Conservation (phyloP, 2,113 vertebrate species). For the Aegotheles bennettii region DNA sequence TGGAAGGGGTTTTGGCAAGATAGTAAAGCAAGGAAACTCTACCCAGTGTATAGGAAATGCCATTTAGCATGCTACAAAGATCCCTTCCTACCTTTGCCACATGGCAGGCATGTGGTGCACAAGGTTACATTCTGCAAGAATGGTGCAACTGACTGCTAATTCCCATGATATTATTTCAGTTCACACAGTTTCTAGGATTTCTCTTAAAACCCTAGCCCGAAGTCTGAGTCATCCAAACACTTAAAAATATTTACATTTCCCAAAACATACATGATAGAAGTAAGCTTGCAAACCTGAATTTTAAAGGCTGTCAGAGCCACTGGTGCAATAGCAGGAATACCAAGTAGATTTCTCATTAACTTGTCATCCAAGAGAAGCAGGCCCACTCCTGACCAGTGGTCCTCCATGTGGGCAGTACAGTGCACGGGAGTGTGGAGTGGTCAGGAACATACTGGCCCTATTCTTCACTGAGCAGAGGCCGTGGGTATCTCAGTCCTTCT, state of each 20-base stretch:
- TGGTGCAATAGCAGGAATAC: neutral
- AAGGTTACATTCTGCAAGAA: neutral
- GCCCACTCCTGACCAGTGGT: neutral
- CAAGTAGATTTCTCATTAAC: neutral
- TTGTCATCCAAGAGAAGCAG: fast-evolving
- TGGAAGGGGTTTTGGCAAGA: neutral
- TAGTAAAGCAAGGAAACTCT: neutral
- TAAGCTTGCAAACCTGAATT: neutral
- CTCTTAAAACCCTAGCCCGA: neutral
- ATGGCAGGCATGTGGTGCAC: neutral
- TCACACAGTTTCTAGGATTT: neutral
- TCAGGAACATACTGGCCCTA: fast-evolving
- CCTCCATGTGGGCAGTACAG: fast-evolving
- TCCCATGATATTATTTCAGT: neutral
- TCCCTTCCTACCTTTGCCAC: neutral
- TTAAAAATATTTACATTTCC: neutral
- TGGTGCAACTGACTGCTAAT: neutral
- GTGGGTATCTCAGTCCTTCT: neutral
- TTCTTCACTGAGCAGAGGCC: fast-evolving
- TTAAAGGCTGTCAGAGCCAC: neutral
- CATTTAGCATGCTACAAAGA: neutral
- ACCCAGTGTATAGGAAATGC: neutral
- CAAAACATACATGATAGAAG: neutral
- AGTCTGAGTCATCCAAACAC: neutral
- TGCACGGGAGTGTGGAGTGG: neutral